phyloP scores from a whole-genome alignment of 2,888 invertebrate genomes.

The Miltochrista miniata region DNA sequence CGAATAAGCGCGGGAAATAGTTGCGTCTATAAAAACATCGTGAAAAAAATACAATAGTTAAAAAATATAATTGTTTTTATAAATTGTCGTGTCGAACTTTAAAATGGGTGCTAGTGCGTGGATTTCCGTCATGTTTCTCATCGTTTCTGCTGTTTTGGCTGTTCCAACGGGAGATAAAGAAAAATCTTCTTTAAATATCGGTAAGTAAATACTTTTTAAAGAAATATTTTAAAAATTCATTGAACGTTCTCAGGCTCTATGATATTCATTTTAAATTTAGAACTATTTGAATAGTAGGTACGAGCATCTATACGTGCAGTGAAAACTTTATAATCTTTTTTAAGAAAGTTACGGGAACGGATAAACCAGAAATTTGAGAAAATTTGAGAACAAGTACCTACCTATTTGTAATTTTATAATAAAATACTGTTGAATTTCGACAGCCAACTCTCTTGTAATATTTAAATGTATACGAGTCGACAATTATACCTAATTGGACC shows the following conservation, averaged over 20 bases:
- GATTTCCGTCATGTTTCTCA: conserved; percentile 66
- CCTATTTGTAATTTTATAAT: too few relatives aligned
- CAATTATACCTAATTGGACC: too few relatives aligned
- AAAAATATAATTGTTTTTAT: conserved; percentile 21
- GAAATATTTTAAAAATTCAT: too few relatives aligned
- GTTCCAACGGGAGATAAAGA: conserved; percentile 63
- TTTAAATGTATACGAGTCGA: too few relatives aligned
- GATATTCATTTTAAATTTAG: background rate
- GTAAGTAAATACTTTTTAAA: conserved; percentile 42
- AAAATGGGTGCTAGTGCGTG: conserved; percentile 78
- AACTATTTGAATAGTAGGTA: background rate
- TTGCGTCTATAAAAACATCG: conserved; percentile 61
- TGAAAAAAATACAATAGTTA: conserved; percentile 27
- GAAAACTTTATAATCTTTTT: too few relatives aligned
- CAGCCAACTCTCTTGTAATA: too few relatives aligned
- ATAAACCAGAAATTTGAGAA: too few relatives aligned
- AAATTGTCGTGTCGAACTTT: conserved; percentile 44
- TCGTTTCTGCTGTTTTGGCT: conserved; percentile 66
- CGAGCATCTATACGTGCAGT: too few relatives aligned
- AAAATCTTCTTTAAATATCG: conserved; percentile 55
- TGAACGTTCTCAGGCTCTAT: too few relatives aligned
- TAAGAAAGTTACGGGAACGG: too few relatives aligned
- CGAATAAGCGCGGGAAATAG: conserved; percentile 75
- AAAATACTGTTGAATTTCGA: too few relatives aligned
- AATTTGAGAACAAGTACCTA: too few relatives aligned